Evolutionary conservation across 2,113 vertebrate species (phyloP), one percentile per base, ranked within the genome.

Genomic region (Collichthys lucidus): DNA sequence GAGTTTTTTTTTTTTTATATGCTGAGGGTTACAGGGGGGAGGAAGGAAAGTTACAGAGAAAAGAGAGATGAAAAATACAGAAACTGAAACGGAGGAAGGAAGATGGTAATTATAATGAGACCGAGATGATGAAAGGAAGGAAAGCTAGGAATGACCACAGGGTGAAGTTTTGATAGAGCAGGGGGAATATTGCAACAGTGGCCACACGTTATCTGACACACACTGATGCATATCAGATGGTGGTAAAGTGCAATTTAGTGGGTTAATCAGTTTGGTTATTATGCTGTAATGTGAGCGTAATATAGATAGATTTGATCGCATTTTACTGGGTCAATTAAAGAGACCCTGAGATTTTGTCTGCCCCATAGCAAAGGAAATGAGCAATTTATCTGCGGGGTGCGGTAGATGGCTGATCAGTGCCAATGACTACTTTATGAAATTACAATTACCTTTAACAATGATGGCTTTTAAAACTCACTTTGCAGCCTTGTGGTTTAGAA

Each of bases 41-140:
- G 19, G 49, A 26, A 29, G 40, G 40, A 5, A 29, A 46, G 56
- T 64, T 59, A 24, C n/a, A 59, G 46, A 68, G 55, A 56, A 40
- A 74, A 66, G 20, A 1, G 47, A 80, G 50, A 72, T 64, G 20
- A 56, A 71, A 83, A 64, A 68, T 26, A 77, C 63, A 53, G 29
- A 60, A 46, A 68, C 62, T 29, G 22, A 80, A 71, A 68, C 31
- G 31, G 11, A 64, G 76, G 66, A 77, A 68, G 77, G 52, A 79
- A 75, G 55, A 84, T 42, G 20, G 60, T 65, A 78, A 85, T 85
- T 76, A 71, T 85, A 81, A 90, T 85, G 82, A 86, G 75, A 68
- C 62, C 14, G 1, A 50, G 68, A 64, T 73, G 80, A 87, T 87
- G 57, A 82, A 87, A 85, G 68, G 72, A 67, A 64, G n/a, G 24